Base-by-base conservation (phyloP, 2,888 invertebrate genomes). In the Galerucella pusilla region DNA sequence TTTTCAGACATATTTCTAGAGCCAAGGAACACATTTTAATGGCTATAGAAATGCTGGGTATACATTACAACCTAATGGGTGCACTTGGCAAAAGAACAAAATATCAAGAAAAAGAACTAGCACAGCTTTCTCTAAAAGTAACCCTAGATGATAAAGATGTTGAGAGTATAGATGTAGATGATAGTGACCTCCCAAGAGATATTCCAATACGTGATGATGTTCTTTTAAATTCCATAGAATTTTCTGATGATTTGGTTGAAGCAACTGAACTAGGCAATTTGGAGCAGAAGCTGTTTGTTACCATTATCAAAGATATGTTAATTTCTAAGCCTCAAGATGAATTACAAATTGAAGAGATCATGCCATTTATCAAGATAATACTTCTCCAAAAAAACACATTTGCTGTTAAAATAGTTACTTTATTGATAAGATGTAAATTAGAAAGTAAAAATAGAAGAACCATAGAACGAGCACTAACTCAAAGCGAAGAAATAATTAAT, bases 41-140 rank as follows among this genome's bases (percentile, higher is more conserved):
- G 64, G 93, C 95, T 0, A 90, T 90, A 78, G 88, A 91, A 61
- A 85, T 91, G 59, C 89, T 94, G 45, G 91, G 92, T 6, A 86
- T 97, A 60, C 90, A 91, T 63, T 88, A 96, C 60, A 90, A 92
- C 81, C 89, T 97, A 5, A 85, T 89, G 89, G 96, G 97, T 80
- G 91, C 94, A 52, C 88, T 98, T 80, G 98, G 98, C 0, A 94
- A 95, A 85, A 91, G 98, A 77, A 99, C 99, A 10, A 94, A 93
- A 83, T 97, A 92, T 85, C 99, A 99, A 86, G 91, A 93, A 81
- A 93, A 92, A 61, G 91, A 93, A 49, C 87, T 96, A 65, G 92
- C 99, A 0, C 99, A 98, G 85, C 89, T 99, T 16, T 91, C 93
- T 57, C 86, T 97, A 0, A 91, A 92, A 81, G 91, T 96, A 67